Base-by-base conservation (phyloP, 2,113 vertebrate species). In the Rana temporaria region DNA sequence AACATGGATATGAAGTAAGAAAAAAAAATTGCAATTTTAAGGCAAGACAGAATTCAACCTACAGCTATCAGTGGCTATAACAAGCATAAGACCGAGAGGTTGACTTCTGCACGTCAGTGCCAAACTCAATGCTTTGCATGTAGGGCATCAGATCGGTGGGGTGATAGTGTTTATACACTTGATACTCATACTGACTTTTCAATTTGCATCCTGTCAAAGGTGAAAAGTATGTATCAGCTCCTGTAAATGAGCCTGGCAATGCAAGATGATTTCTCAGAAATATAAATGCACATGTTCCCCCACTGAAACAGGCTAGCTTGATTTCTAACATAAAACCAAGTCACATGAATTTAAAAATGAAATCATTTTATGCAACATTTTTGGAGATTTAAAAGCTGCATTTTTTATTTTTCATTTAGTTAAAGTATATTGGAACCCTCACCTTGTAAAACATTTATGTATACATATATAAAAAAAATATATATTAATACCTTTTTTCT, bases 131-230 rank as follows among this genome's bases (percentile, higher is more conserved):
- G 24, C 60, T 63, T 24, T 14, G n/a, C 26, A 75, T 62, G 34
- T 62, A 62, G 30, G 20, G n/a, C 30, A 75, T 75, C 18, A 75
- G 56, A 75, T 38, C 53, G 38, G 38, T 42, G 14, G 57, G 20
- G 56, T 75, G 34, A 75, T 60, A 56, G 55, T 74, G 71, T 74
- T 74, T 74, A 74, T 75, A 59, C 72, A 75, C 72, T 57, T 75
- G 72, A 34, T 75, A 22, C 30, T 62, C 56, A 75, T 56, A 75
- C 72, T 75, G 72, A 75, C 56, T 75, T 75, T 75, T 75, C 72
- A 75, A 75, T 75, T 75, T 75, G 72, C 72, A 75, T 75, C 72
- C 42, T 75, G 72, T 75, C 72, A 75, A 75, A 75, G 72, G 72
- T 75, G 72, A 75, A 60, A 75, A 75, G 56, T 22, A 57, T 60